Evolutionary conservation across 2,113 vertebrate genomes (phyloP), one percentile per base, ranked within the genome.

Genomic region (Brachyhypopomus occidentalis): DNA sequence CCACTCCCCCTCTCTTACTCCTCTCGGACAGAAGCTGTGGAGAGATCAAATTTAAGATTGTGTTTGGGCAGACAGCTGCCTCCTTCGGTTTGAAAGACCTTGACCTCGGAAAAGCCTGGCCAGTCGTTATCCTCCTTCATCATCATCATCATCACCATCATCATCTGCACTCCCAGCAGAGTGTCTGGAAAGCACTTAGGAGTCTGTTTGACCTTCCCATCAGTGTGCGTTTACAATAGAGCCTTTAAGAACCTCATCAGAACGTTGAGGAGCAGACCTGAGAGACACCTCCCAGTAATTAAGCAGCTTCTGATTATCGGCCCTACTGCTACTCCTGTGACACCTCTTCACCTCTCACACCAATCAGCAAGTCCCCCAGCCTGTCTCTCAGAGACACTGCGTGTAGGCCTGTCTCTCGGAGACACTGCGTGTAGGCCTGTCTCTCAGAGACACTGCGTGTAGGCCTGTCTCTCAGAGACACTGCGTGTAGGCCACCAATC

Each of bases 121-220:
- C 30, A 20, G 30, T 6, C 27, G 7, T 36, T 36, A 25, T 64
- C 5, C n/a, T 64, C 22, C 62, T 30, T 30, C 62, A 11, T 30
- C 62, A 52, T 52, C 45, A 52, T 52, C 45, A 30, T 30, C 30
- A 30, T n/a, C n/a, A n/a, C n/a, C n/a, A 48, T 52, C 45, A 52
- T 52, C 45, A 52, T 52, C 45, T 63, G 22, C 36, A 9, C 7
- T 63, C 38, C 19, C 38, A 23, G 16, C 25, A 55, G 62, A 52
- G 41, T 23, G 36, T 55, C 56, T 83, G n/a, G 81, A 67, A 81
- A 81, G 48, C 56, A 48, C 64, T 83, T 77, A 8, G 19, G 20
- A 86, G 76, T 84, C 69, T 81, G 73, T 83, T 83, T 88, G 88
- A 89, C 86, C 83, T 88, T 87, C 66, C 59, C 41, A 70, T 86